Evolutionary conservation across 2,888 invertebrate genomes (phyloP).

Genomic region (Xanthia togata): DNA sequence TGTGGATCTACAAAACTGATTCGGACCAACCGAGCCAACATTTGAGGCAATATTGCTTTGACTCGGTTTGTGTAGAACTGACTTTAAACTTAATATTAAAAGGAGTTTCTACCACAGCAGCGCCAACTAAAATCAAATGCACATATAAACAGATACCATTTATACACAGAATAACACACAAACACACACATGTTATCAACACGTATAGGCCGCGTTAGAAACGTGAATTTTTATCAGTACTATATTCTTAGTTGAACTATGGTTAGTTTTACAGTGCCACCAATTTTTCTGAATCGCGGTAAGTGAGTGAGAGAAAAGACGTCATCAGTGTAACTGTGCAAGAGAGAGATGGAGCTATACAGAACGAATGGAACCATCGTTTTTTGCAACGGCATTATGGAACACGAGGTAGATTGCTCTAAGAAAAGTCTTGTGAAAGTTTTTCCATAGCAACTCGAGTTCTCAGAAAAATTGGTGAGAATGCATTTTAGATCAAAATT

Average conservation of each 20-base stretch:
- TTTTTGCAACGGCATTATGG: neutral
- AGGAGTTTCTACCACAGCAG: conserved; percentile 7
- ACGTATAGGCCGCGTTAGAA: conserved; percentile 46
- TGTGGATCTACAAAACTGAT: neutral
- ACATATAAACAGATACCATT: conserved; percentile 31
- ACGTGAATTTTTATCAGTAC: conserved; percentile 28
- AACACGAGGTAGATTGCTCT: neutral
- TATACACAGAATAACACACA: conserved; percentile 24
- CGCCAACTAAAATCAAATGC: conserved; percentile 22
- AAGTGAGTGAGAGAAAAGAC: no score
- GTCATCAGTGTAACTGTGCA: neutral
- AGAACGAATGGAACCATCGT: neutral
- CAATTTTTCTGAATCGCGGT: conserved; percentile 13
- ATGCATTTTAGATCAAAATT: conserved; percentile 10
- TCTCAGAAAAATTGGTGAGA: conserved; percentile 5
- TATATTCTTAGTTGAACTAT: conserved; percentile 36
- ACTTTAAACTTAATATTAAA: conserved; percentile 9
- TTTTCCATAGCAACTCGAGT: neutral
- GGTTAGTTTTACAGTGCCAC: neutral
- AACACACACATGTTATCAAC: conserved; percentile 28
- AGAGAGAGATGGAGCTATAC: neutral
- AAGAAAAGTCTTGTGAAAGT: neutral
- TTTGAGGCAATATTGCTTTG: conserved; percentile 18
- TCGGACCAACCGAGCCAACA: conserved; percentile 9
- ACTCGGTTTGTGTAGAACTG: neutral